Percentiles rank a stretch among this genome's conserved stretches.
Conservation (phyloP, 2,113 vertebrate genomes). For the Thermophis baileyi region DNA sequence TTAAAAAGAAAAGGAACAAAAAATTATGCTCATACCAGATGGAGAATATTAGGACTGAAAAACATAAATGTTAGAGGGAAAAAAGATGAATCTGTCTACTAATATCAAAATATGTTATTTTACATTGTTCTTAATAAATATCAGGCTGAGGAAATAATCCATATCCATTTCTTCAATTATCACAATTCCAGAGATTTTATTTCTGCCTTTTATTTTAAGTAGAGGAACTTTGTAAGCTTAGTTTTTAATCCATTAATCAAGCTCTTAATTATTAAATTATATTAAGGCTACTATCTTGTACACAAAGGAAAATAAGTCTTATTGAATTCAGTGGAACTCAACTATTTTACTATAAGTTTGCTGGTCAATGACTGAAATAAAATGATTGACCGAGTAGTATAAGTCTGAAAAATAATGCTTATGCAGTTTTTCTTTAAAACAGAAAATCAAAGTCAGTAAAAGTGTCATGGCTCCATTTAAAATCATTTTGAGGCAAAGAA, state of each 20-base stretch:
- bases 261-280: neutral
- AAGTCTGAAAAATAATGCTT: slow-evolving; percentile 10
- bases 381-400: neutral
- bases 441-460: slow-evolving; percentile 46
- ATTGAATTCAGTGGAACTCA: neutral
- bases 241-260: neutral
- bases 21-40: neutral
- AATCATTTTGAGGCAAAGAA: slow-evolving; percentile 22
- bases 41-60: neutral
- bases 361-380: neutral
- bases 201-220: neutral
- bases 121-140: neutral
- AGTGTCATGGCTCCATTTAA: slow-evolving; percentile 41
- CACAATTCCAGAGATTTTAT: neutral
- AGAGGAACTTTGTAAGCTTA: neutral
- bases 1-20: neutral
- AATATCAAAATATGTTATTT: neutral
- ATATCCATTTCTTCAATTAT: neutral
- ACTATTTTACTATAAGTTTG: neutral
- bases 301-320: neutral
- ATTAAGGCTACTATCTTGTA: neutral
- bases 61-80: neutral
- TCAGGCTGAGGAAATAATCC: slow-evolving; percentile 1
- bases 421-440: slow-evolving; percentile 39
- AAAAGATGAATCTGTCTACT: neutral